Conservation (phyloP, 2,113 vertebrate genomes). For the Nannobrachium achirus region DNA sequence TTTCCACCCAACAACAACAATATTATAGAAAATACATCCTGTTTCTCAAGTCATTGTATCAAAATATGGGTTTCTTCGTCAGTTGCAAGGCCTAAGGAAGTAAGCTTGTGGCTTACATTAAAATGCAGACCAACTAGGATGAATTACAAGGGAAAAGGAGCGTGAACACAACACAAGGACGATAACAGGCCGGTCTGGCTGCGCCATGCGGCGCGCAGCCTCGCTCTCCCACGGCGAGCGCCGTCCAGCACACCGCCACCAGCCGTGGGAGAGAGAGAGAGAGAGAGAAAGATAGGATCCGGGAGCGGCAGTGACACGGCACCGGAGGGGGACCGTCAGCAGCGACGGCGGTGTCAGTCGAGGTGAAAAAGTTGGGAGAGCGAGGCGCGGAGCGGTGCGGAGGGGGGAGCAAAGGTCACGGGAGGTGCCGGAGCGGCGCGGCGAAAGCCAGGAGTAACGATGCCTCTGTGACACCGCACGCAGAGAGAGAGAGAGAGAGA, state of each 20-base stretch:
- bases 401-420: conserved; percentile 34
- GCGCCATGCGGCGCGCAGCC: too few species aligned
- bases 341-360: conserved; percentile 11
- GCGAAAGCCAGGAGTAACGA: conserved; percentile 24
- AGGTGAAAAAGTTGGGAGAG: conserved; percentile 26
- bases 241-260: not conserved
- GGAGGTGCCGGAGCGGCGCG: conserved; percentile 12
- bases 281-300: conserved; percentile 24
- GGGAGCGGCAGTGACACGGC: not conserved
- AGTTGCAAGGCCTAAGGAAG: too few species aligned
- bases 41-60: too few species aligned
- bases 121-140: too few species aligned
- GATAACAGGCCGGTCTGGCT: not conserved
- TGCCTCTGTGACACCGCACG: not conserved
- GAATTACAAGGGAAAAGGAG: not conserved
- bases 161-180: not conserved
- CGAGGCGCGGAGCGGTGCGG: conserved; percentile 6
- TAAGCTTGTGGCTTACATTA: too few species aligned
- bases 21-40: too few species aligned
- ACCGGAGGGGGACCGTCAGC: conserved; percentile 17
- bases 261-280: not conserved
- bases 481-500: conserved; percentile 48
- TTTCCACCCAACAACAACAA: too few species aligned
- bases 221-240: too few species aligned
- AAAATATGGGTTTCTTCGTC: too few species aligned